phyloP scores from a whole-genome alignment of 92 coral and sea anemone genomes.

The Umimayanthus kanabou region DNA sequence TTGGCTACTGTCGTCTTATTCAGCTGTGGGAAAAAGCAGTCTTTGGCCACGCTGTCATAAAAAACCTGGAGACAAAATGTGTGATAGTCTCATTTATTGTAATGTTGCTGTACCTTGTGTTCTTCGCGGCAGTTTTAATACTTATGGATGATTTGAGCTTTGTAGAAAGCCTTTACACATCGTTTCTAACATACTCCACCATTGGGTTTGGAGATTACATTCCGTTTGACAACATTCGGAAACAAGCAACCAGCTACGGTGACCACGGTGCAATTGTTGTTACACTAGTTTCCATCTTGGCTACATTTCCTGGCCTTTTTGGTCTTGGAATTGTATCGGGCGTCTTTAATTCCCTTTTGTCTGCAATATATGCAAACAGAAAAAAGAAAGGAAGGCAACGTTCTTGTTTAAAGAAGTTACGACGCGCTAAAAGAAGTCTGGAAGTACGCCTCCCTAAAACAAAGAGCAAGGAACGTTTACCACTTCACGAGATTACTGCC shows the following conservation, averaged over 20 bases:
- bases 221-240: conserved; percentile 15
- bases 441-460: neutral
- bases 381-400: neutral
- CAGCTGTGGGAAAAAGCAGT: conserved; percentile 20
- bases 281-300: conserved; percentile 1
- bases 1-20: conserved; percentile 18
- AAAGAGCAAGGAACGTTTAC: neutral
- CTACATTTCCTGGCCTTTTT: conserved; percentile 4
- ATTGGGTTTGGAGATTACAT: conserved; percentile 38
- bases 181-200: conserved; percentile 22
- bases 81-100: conserved; percentile 21
- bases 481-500: neutral
- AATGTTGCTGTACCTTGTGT: neutral
- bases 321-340: conserved; percentile 30
- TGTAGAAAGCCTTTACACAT: conserved; percentile 12
- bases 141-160: neutral
- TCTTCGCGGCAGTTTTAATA: neutral
- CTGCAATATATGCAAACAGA: conserved; percentile 26
- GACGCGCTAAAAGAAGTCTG: neutral
- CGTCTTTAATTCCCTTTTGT: conserved; percentile 27
- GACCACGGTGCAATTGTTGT: neutral
- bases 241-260: neutral
- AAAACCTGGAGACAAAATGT: conserved; percentile 28
- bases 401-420: neutral
- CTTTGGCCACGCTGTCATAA: neutral